Conservation (phyloP, 2,797 vertebrate genomes). For the Sebastes elongatus region DNA sequence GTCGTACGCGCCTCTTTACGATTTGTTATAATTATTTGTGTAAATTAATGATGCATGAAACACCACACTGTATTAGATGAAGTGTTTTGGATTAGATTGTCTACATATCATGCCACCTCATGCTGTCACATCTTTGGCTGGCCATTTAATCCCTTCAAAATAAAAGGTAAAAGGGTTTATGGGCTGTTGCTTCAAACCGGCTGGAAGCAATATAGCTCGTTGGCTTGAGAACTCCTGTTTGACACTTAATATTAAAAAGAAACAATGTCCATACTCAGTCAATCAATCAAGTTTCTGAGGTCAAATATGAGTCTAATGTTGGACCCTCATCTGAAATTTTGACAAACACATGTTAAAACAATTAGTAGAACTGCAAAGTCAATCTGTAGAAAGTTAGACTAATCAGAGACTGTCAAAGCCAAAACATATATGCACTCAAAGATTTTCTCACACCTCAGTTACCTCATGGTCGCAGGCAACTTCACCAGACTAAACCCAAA, state of each 20-base stretch:
- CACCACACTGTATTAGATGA: background rate
- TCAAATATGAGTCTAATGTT: background rate
- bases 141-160: background rate
- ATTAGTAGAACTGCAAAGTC: background rate
- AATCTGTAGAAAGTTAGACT: background rate
- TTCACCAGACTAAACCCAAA: background rate
- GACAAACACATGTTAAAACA: background rate
- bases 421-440: background rate
- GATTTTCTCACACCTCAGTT: background rate
- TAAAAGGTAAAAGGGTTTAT: background rate
- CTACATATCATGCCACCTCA: background rate
- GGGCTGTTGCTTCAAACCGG: background rate
- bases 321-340: background rate
- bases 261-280: background rate
- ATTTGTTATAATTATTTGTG: background rate
- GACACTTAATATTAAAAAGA: background rate
- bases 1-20: background rate
- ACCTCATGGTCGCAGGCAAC: background rate
- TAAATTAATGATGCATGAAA: conserved; percentile 19
- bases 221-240: background rate
- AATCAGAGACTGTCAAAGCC: background rate
- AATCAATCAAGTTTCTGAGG: background rate
- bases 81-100: conserved; percentile 7
- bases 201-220: background rate
- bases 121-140: background rate